phyloP scores from a whole-genome alignment of 1,140 invertebrate species.

The Aricia agestis region DNA sequence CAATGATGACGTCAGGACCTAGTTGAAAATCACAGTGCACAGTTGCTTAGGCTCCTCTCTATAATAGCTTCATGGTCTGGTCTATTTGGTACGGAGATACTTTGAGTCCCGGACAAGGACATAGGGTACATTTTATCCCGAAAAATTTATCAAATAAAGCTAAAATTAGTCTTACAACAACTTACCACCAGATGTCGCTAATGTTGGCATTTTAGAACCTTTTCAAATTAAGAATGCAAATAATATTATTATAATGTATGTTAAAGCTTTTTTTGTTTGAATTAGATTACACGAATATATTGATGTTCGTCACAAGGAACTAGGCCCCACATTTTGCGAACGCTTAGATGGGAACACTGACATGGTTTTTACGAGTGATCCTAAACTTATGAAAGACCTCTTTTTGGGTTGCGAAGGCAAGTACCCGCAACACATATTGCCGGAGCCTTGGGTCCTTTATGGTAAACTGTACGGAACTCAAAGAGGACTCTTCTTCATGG shows the following conservation, averaged over 20 bases:
- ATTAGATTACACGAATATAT: constrained; percentile 80
- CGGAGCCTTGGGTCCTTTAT: constrained; percentile 88
- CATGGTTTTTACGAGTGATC: constrained; percentile 84
- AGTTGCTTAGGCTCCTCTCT: too few species aligned
- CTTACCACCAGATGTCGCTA: too few species aligned
- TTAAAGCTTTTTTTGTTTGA: not conserved
- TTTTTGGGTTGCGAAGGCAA: constrained; percentile 85
- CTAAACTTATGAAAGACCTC: constrained; percentile 81
- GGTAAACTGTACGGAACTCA: constrained; percentile 82
- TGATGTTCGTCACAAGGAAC: constrained; percentile 81
- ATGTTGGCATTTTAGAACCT: not conserved
- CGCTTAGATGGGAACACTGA: constrained; percentile 79
- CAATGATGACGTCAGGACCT: too few species aligned
- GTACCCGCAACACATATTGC: constrained; percentile 86
- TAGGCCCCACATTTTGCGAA: constrained; percentile 87
- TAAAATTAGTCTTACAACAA: too few species aligned
- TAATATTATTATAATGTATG: too few species aligned
- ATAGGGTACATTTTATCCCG: too few species aligned
- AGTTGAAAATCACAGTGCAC: too few species aligned
- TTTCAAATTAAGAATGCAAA: not conserved
- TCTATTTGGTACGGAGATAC: too few species aligned
- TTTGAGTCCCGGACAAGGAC: too few species aligned
- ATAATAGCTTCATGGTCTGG: too few species aligned
- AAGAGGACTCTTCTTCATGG: constrained; percentile 92
- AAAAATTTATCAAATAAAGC: too few species aligned